Evolutionary conservation across 2,888 invertebrate species (phyloP).

Genomic region (Laothoe populi): DNA sequence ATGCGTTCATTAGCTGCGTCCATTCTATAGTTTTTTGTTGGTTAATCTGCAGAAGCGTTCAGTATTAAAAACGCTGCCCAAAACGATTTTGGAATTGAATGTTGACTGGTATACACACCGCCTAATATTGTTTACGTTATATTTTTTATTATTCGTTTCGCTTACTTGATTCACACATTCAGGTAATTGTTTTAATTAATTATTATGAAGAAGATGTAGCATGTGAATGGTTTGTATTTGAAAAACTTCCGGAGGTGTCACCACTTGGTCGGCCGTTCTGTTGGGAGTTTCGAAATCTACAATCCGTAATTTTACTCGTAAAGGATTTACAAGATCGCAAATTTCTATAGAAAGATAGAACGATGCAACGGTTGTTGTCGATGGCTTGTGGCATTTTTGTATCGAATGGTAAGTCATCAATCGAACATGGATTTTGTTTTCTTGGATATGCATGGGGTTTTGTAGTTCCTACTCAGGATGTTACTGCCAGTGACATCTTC

Average conservation of each 20-base stretch:
- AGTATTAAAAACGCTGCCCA: background rate
- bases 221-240: slow-evolving; percentile 9
- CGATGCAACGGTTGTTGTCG: slow-evolving; percentile 24
- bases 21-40: background rate
- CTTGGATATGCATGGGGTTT: slow-evolving; percentile 61
- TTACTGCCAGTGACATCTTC: slow-evolving; percentile 34
- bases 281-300: slow-evolving; percentile 4
- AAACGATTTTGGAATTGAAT: background rate
- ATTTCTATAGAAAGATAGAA: slow-evolving; percentile 20
- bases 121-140: background rate
- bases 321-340: slow-evolving; percentile 24
- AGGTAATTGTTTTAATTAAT: background rate
- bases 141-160: slow-evolving; percentile 1
- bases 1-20: background rate
- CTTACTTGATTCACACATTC: background rate
- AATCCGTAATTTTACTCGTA: slow-evolving; percentile 8
- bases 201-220: background rate
- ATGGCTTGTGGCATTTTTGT: slow-evolving; percentile 23
- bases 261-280: background rate
- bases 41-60: background rate
- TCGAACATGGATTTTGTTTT: slow-evolving; percentile 55
- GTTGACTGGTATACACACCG: background rate
- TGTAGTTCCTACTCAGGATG: slow-evolving; percentile 41
- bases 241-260: slow-evolving; percentile 2
- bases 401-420: slow-evolving; percentile 60